Base-by-base conservation (phyloP, 2,113 vertebrate species). In the Thunnus thynnus region DNA sequence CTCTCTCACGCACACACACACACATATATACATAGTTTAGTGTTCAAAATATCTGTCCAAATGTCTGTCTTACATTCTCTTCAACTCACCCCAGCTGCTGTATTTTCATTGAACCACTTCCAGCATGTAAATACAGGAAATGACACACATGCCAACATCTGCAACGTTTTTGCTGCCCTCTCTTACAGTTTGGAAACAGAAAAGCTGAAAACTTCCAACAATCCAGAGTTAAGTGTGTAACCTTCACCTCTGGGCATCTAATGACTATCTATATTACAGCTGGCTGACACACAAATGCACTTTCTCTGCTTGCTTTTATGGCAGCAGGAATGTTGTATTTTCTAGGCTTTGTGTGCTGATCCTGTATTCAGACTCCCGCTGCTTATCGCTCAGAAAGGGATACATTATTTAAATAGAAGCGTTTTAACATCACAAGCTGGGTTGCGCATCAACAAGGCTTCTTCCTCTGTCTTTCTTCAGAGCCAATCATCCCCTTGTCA, bases 71-170 rank as follows among this genome's bases (percentile, higher is more conserved):
- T 22, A 68, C 48, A 80, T 74, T 86, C 47, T 22, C 52, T 3
- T 66, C 58, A 41, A 52, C 47, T 72, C 61, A 2, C 11, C 56
- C 47, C 76, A 56, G 69, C 73, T 84, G 64, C 9, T 69, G 30
- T 62, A 17, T 82, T 86, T 76, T 74, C 56, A 30, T 17, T 83
- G 72, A 82, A 70, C 78, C 46, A 36, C 13, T 36, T 82, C 83
- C 83, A 86, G 77, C 72, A 70, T 76, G 69, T 85, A 93, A 90
- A 90, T 78, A 90, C 90, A 88, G 92, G 88, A 93, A 91, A 92
- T 90, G 64, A 78, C 69, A 80, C 1, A 1, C 72, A 82, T 84
- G 61, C 89, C 91, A 84, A 91, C 91, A 89, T 91, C 88, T 91
- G 88, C 22, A 85, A 83, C 13, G 30, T 75, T 78, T 89, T 82